These are phyloP conservation scores for Hypsibius dujardini DNA, from an alignment of 1,140 invertebrate species.

Conservation along the genomic window DNA sequence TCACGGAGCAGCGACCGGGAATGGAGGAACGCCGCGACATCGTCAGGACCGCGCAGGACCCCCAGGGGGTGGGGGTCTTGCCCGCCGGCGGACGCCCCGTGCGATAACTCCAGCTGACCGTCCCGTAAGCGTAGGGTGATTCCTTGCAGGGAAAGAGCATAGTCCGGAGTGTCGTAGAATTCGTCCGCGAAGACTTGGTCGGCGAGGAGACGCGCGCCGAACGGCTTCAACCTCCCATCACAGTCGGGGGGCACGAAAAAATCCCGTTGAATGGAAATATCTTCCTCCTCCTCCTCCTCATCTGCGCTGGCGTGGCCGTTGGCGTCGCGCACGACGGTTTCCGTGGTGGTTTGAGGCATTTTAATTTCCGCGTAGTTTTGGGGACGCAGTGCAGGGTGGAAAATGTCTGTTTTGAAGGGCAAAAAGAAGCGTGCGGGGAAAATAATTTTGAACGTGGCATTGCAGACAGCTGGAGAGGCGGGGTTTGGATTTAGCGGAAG, in stretches of 20 bases:
- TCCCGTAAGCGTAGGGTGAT: background rate
- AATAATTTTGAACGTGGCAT: too few relatives aligned
- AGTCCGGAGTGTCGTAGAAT: background rate
- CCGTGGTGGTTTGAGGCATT: too few relatives aligned
- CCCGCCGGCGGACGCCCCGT: background rate
- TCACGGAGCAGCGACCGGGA: background rate
- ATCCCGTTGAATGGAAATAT: background rate
- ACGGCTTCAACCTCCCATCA: background rate
- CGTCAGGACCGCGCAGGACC: background rate
- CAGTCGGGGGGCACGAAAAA: background rate
- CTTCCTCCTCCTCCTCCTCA: background rate
- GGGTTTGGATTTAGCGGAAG: too few relatives aligned
- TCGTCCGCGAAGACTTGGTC: background rate
- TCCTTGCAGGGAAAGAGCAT: background rate
- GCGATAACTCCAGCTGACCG: background rate
- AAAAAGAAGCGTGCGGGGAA: too few relatives aligned
- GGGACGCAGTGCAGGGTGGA: too few relatives aligned
- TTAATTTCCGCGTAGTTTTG: too few relatives aligned
- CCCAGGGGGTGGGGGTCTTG: background rate
- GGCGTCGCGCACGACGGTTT: background rate
- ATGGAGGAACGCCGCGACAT: background rate
- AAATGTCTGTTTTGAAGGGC: too few relatives aligned
- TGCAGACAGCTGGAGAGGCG: too few relatives aligned
- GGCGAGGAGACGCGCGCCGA: background rate
- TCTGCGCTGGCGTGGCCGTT: background rate